A percentile compares a stretch with the other conserved stretches of the same genome.
phyloP scores from a whole-genome alignment of 2,797 vertebrate genomes.

The Catostomus latipinnis region DNA sequence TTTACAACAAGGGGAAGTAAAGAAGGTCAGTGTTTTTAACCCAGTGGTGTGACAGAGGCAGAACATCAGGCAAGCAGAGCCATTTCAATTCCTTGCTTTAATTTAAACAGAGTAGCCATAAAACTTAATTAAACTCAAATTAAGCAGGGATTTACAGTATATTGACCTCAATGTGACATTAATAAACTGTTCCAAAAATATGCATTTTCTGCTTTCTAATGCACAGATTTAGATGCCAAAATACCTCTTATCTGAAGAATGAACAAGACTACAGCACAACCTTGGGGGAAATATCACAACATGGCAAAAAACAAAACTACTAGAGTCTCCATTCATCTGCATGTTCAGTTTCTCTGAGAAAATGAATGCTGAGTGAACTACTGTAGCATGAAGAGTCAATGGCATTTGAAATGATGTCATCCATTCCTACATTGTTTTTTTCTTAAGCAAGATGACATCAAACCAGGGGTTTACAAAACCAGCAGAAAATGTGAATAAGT shows the following conservation, averaged over 20 bases:
- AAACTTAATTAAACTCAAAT: not conserved
- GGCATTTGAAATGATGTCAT: not conserved
- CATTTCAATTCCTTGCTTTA: not conserved
- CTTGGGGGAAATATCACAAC: no score
- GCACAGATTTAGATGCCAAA: not conserved
- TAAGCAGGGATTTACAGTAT: not conserved
- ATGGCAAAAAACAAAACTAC: not conserved
- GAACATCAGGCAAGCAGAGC: not conserved
- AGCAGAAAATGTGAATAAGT: no score
- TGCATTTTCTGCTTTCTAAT: not conserved
- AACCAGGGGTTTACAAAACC: conserved; percentile 24
- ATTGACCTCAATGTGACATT: not conserved
- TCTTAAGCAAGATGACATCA: not conserved
- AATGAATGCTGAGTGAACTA: not conserved
- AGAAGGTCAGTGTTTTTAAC: not conserved
- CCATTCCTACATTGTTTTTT: not conserved
- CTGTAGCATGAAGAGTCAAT: no score
- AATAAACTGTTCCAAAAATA: not conserved
- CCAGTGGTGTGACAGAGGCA: not conserved
- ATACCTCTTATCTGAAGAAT: not conserved
- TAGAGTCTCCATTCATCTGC: not conserved
- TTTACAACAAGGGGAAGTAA: not conserved
- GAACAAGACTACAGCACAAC: not conserved
- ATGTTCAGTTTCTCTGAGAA: not conserved
- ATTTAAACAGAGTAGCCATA: not conserved